phyloP scores from a whole-genome alignment of 2,888 invertebrate genomes.

The Plusia festucae region DNA sequence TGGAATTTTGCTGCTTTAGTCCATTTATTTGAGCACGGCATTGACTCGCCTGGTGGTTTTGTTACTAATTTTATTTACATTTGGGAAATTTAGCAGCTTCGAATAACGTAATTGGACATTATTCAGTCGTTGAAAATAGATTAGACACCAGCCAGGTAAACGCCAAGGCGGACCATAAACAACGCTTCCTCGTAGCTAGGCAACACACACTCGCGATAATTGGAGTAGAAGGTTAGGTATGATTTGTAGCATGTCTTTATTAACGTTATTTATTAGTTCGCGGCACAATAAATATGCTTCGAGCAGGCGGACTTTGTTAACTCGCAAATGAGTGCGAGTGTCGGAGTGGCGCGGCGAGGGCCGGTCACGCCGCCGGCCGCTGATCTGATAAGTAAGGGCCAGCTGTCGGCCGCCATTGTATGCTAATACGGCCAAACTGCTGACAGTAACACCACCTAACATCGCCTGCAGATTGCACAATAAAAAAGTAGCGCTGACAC shows the following conservation, averaged over 20 bases:
- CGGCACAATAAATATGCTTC: slow-evolving; percentile 38
- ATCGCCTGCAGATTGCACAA: slow-evolving; percentile 40
- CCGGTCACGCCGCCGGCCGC: slow-evolving; percentile 22
- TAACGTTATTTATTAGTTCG: slow-evolving; percentile 42
- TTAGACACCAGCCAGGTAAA: slow-evolving; percentile 6
- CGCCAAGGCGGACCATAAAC: slow-evolving; percentile 16
- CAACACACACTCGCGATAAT: not conserved
- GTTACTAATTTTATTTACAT: no score
- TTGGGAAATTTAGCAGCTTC: no score
- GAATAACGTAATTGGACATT: no score
- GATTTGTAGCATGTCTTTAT: slow-evolving; percentile 35
- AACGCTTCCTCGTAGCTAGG: not conserved
- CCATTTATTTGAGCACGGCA: no score
- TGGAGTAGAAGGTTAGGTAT: slow-evolving; percentile 9
- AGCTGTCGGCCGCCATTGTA: slow-evolving; percentile 75
- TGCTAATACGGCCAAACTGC: slow-evolving; percentile 69
- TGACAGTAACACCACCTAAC: slow-evolving; percentile 39
- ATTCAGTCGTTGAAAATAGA: no score
- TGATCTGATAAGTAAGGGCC: slow-evolving; percentile 57
- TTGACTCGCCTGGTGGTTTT: no score
- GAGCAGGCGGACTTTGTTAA: slow-evolving; percentile 24
- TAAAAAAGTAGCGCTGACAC: slow-evolving; percentile 46
- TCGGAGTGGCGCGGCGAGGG: slow-evolving; percentile 17
- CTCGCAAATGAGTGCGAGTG: slow-evolving; percentile 38
- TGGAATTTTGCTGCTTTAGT: no score